phyloP scores from a whole-genome alignment of 2,888 invertebrate genomes.

The Cyrtodaria siliqua region DNA sequence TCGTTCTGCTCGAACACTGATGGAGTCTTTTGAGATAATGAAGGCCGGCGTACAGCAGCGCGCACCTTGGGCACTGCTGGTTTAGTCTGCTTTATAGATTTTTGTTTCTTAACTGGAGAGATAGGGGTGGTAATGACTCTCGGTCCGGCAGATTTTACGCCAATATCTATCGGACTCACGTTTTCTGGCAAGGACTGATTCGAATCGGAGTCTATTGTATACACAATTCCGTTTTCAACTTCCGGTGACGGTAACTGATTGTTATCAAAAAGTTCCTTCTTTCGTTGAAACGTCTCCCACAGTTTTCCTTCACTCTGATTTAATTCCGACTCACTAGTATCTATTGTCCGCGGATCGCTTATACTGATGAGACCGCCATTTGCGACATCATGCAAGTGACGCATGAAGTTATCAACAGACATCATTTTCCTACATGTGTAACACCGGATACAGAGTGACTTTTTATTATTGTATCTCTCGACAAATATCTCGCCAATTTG shows the following conservation, averaged over 20 bases:
- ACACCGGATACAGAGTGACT: conserved; percentile 81
- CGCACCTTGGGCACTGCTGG: background rate
- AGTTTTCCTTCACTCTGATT: conserved; percentile 69
- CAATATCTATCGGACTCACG: conserved; percentile 1
- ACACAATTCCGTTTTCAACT: conserved; percentile 35
- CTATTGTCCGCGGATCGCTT: conserved; percentile 73
- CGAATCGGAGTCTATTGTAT: conserved; percentile 36
- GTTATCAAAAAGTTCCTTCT: conserved; percentile 70
- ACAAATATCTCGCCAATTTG: conserved; percentile 77
- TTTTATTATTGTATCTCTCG: conserved; percentile 75
- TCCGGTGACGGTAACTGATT: conserved; percentile 54
- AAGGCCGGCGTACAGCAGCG: too few species aligned
- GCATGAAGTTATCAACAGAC: conserved; percentile 78
- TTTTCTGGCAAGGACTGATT: conserved; percentile 5
- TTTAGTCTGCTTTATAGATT: conserved; percentile 22
- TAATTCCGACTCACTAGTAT: conserved; percentile 70
- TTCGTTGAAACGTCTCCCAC: conserved; percentile 78
- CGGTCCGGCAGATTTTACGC: conserved; percentile 37
- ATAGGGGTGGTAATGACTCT: conserved; percentile 58
- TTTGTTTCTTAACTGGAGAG: conserved; percentile 35
- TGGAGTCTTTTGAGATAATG: background rate
- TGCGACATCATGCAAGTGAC: conserved; percentile 79
- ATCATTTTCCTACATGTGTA: conserved; percentile 80
- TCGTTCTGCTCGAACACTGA: conserved; percentile 16
- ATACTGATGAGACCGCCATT: conserved; percentile 74